These are phyloP conservation scores for Limnephilus marmoratus DNA, from an alignment of 2,888 invertebrate species.

Conservation along the genomic window DNA sequence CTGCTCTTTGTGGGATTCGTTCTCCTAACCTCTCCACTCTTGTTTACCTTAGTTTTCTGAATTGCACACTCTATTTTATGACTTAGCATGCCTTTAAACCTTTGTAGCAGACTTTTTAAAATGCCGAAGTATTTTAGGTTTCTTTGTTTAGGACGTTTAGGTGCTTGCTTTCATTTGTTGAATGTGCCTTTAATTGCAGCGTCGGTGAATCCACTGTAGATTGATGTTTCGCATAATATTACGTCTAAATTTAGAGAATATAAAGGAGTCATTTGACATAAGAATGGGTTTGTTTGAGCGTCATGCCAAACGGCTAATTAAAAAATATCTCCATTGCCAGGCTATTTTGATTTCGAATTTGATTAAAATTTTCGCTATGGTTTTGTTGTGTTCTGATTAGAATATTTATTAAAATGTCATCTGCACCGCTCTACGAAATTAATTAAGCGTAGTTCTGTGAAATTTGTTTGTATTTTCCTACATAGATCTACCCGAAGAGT, in stretches of 20 bases:
- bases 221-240: neutral
- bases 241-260: neutral
- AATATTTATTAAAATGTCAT: neutral
- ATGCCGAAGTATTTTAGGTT: too few species aligned
- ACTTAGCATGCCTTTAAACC: too few species aligned
- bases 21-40: too few species aligned
- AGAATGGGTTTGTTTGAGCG: neutral
- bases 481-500: neutral
- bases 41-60: too few species aligned
- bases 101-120: too few species aligned
- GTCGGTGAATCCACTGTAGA: neutral
- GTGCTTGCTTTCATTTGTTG: too few species aligned
- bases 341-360: neutral
- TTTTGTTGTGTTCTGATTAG: neutral
- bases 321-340: neutral
- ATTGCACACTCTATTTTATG: too few species aligned
- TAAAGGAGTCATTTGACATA: neutral
- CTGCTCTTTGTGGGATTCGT: too few species aligned
- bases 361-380: neutral
- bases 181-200: neutral
- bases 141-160: too few species aligned
- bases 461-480: neutral
- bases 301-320: neutral
- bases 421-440: neutral
- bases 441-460: neutral